Evolutionary conservation across 2,113 vertebrate species (phyloP).

Genomic region (Syrmaticus mikado): DNA sequence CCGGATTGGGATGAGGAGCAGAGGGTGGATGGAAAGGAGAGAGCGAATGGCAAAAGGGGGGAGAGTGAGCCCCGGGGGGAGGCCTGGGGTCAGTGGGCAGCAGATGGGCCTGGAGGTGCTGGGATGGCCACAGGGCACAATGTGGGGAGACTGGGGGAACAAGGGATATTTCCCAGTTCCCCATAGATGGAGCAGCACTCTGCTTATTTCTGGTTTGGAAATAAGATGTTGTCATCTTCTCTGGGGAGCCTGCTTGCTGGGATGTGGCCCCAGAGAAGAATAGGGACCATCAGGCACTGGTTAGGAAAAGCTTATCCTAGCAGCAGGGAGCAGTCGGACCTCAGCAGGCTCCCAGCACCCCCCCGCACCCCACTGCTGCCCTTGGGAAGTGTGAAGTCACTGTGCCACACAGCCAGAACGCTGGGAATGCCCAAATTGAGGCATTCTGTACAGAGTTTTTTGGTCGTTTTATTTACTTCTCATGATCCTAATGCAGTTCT

Average conservation of each 20-base stretch:
- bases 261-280: background rate
- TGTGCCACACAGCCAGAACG: background rate
- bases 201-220: background rate
- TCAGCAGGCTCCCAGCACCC: accelerated
- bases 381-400: background rate
- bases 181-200: background rate
- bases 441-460: background rate
- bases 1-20: background rate
- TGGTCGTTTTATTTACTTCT: background rate
- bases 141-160: no score
- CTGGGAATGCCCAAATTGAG: background rate
- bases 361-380: background rate
- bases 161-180: no score
- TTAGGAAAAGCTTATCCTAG: background rate
- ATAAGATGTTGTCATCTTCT: background rate
- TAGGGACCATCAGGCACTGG: background rate
- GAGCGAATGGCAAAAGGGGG: background rate
- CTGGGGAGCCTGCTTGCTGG: background rate
- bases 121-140: background rate
- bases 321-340: background rate
- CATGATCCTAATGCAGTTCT: background rate
- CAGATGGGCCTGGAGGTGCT: no score
- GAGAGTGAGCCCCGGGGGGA: background rate
- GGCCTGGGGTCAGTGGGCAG: no score
- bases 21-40: background rate